Evolutionary conservation across 2,888 invertebrate species (phyloP), one percentile per base, ranked within the genome.

Genomic region (Cheilosia variabilis): DNA sequence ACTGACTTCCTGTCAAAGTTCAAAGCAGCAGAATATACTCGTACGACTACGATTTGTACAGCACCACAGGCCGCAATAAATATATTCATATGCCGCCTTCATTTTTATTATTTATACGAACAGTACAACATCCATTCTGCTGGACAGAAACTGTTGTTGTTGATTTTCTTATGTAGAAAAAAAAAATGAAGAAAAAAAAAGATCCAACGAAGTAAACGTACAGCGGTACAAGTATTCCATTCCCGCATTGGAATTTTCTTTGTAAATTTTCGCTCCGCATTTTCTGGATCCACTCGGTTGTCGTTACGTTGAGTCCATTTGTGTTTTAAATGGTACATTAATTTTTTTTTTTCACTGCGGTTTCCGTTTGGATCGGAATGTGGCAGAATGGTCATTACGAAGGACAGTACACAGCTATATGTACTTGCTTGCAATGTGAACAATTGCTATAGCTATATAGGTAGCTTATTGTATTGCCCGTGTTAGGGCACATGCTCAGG

Each of bases 1-100:
- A 53, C 60, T 83, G 83, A 87, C 82, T 87, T 87, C 87, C 87
- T 87, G 87, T 87, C 87, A 87, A 87, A 87, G 87, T 87, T 87
- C 87, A 87, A 83, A 87, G 63, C 75, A 84, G 69, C 52, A 77
- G 19, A 31, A 62, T 47, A 47, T 17, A 52, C 52, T 37, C 13
- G 37, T 37, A 37, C 37, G 34, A 34, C 34, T 24, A 52, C 52
- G 22, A 15, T 15, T 24, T 9, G 17, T 52, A 57, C 52, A 66
- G 37, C 73, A 62, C 84, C 58, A 75, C 63, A 79, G 52, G 31
- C 57, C 69, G 71, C 57, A 58, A 57, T 37, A 45, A 69, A 53
- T 24, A 50, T 27, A 52, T 65, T 52, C 63, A 69, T 62, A 55
- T 55, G 45, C 63, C 55, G 53, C 63, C 63, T 63, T 71, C 52